phyloP scores from a whole-genome alignment of 2,113 vertebrate genomes.

The Dicentrarchus labrax region DNA sequence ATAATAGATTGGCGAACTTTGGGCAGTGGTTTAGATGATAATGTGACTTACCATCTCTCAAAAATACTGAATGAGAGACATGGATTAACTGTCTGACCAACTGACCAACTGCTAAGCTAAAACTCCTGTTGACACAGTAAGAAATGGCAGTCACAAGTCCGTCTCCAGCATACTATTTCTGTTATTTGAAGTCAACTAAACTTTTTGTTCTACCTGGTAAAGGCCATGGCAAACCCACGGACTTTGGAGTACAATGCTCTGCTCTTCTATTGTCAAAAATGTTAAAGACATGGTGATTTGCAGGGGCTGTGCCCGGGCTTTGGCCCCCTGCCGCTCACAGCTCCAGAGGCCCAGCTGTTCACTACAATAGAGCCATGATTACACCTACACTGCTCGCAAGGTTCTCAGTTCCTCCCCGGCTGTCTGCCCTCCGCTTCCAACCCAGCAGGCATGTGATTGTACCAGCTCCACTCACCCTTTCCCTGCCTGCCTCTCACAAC shows the following conservation, averaged over 20 bases:
- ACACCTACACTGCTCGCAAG: constrained; percentile 67
- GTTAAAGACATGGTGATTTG: constrained; percentile 78
- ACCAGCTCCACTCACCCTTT: constrained; percentile 56
- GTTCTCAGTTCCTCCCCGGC: constrained; percentile 62
- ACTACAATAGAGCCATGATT: constrained; percentile 83
- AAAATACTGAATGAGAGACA: too few relatives aligned
- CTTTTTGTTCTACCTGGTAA: constrained; percentile 50
- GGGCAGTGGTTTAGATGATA: not conserved
- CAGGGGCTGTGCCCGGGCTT: constrained; percentile 43
- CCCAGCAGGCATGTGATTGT: constrained; percentile 80
- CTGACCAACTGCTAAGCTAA: not conserved
- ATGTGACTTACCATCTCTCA: too few relatives aligned
- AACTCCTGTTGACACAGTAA: not conserved
- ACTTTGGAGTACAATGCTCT: constrained; percentile 49
- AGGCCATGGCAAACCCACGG: constrained; percentile 21
- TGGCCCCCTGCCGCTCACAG: constrained; percentile 52
- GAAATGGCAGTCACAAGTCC: constrained; percentile 5
- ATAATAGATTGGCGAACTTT: not conserved
- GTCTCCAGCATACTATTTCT: not conserved
- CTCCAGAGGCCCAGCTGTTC: constrained; percentile 73
- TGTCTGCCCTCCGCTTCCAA: constrained; percentile 71
- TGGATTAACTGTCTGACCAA: too few relatives aligned
- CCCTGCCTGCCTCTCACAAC: constrained; percentile 60
- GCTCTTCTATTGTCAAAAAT: constrained; percentile 71
- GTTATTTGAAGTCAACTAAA: constrained; percentile 14